Evolutionary conservation across 2,888 invertebrate species (phyloP), one percentile per base, ranked within the genome.

Genomic region (Byasa hedistus): DNA sequence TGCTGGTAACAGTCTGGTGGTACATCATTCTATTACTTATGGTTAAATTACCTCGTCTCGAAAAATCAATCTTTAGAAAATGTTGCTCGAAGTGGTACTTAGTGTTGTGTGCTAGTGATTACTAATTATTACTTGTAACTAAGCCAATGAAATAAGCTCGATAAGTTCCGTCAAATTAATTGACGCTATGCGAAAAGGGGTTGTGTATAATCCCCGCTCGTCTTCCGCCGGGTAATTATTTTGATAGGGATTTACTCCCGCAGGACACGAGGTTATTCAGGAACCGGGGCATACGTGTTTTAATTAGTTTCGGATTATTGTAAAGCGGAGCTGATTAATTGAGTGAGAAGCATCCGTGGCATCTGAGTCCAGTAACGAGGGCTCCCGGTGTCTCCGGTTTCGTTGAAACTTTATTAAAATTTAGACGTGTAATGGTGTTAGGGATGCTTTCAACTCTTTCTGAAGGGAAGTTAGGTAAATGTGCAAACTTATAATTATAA

Each of bases 291-390:
- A 75, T 73, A 74, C 84, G 75, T 83, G 84, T 82, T 86, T 86
- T 86, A 87, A 87, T 87, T 86, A 87, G 83, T 81, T 81, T 79
- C 81, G 80, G 85, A 85, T 87, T 86, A 85, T 78, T 70, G 70
- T 70, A 72, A 75, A 68, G 72, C 62, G 68, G 72, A 21, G 21
- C 71, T 75, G 81, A 84, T 84, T 83, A 85, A 86, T 84, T 81
- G 79, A 77, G 74, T 72, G 75, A 71, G 71, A 71, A 74, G 67
- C 71, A 27, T 23, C 48, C n/a, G 19, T 39, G 66, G 57, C 71
- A 68, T 57, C 61, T 62, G 70, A 69, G 69, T 65, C 62, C 56
- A 67, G 55, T 57, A 56, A 58, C 59, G 21, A 62, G 21, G 27
- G 32, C 17, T 27, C 3, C 19, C 19, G 21, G 4, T 39, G 52